phyloP scores from a whole-genome alignment of 2,113 vertebrate genomes.

The Oxyura jamaicensis region DNA sequence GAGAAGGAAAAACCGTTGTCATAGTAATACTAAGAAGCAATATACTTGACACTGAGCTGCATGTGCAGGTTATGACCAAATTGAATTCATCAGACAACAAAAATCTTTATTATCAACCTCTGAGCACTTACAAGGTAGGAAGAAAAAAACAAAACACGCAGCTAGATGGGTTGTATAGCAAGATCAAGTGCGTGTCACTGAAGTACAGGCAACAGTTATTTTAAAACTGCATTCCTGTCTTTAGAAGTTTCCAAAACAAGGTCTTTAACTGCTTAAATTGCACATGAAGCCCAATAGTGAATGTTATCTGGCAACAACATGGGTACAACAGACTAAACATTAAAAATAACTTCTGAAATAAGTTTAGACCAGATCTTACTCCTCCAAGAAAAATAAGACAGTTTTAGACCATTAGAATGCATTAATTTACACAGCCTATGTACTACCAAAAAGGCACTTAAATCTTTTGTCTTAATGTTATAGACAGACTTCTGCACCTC shows the following conservation, averaged over 20 bases:
- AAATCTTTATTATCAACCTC: neutral
- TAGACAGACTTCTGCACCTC: constrained; percentile 6
- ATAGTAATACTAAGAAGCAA: neutral
- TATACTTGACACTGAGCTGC: neutral
- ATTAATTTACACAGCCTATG: neutral
- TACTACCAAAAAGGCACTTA: constrained; percentile 1
- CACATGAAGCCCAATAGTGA: neutral
- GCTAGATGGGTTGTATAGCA: neutral
- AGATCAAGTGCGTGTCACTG: neutral
- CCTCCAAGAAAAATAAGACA: neutral
- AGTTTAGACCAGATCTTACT: neutral
- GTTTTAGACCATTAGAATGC: neutral
- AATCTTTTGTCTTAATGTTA: neutral
- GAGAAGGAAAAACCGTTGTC: neutral
- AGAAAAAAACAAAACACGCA: neutral
- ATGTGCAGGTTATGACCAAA: neutral
- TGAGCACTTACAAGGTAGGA: neutral
- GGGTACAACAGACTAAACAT: neutral
- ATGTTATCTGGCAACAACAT: constrained; percentile 8
- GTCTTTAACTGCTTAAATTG: neutral
- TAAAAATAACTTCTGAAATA: constrained; percentile 12
- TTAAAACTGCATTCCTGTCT: neutral
- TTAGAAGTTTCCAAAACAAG: neutral
- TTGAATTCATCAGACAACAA: neutral
- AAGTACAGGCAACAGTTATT: neutral